phyloP scores from a whole-genome alignment of 2,888 invertebrate genomes.

The Leptopilina drosophilae region DNA sequence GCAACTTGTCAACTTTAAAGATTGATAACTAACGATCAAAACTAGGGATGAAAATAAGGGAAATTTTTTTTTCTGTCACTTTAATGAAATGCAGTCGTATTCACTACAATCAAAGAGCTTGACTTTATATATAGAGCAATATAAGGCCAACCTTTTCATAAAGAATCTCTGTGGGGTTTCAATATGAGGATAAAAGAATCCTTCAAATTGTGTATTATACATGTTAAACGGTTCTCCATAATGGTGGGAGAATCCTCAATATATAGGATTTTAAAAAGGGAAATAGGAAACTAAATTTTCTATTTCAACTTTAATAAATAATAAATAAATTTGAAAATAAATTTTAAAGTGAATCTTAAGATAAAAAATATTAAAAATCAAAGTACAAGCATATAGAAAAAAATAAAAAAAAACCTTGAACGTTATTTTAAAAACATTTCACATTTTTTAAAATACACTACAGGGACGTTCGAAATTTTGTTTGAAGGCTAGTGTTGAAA shows the following conservation, averaged over 20 bases:
- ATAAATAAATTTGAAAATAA: background rate
- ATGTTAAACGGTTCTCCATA: slow-evolving; percentile 25
- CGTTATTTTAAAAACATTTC: slow-evolving; percentile 30
- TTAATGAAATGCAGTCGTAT: slow-evolving; percentile 20
- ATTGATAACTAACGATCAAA: slow-evolving; percentile 20
- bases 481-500: slow-evolving; percentile 1
- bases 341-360: too few species aligned
- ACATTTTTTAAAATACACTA: background rate
- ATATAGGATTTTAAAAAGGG: background rate
- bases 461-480: background rate
- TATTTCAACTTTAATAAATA: background rate
- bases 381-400: background rate
- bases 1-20: slow-evolving; percentile 36
- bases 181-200: slow-evolving; percentile 26
- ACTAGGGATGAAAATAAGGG: slow-evolving; percentile 39
- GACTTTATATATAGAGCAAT: slow-evolving; percentile 18
- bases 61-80: slow-evolving; percentile 18
- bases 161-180: slow-evolving; percentile 20
- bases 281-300: background rate
- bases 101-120: slow-evolving; percentile 32
- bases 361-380: background rate
- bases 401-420: background rate
- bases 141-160: slow-evolving; percentile 20
- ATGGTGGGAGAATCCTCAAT: slow-evolving; percentile 21
- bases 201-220: background rate